Percentiles rank a stretch among this genome's conserved stretches.
phyloP scores from a whole-genome alignment of 2,888 invertebrate genomes.

The Meganola albula region DNA sequence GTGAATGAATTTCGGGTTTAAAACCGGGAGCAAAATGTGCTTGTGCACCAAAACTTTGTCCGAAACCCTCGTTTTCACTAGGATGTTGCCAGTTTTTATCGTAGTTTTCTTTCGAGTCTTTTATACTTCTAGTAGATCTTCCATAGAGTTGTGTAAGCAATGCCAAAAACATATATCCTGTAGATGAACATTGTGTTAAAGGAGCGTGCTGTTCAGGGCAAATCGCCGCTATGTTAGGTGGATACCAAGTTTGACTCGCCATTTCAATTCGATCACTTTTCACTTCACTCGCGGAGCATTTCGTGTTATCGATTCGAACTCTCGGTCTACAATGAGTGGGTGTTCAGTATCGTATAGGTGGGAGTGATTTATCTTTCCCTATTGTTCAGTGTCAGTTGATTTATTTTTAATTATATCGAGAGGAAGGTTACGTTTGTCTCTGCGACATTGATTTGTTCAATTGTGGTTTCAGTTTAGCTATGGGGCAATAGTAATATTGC shows the following conservation, averaged over 20 bases:
- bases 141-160: conserved; percentile 78
- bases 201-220: conserved; percentile 74
- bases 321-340: conserved; percentile 18
- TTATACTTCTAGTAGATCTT: conserved; percentile 43
- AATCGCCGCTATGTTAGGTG: conserved; percentile 73
- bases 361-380: conserved; percentile 21
- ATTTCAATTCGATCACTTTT: conserved; percentile 28
- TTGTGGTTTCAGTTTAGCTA: too few relatives aligned
- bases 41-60: conserved; percentile 6
- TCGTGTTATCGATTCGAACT: conserved; percentile 20
- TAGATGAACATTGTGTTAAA: conserved; percentile 76
- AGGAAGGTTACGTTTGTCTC: conserved; percentile 13
- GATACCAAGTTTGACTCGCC: conserved; percentile 64
- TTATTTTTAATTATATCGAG: conserved; percentile 15
- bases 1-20: conserved; percentile 13
- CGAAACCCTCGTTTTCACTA: conserved; percentile 8
- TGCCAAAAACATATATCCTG: conserved; percentile 78
- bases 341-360: conserved; percentile 14
- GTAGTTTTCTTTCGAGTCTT: conserved; percentile 20
- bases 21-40: conserved; percentile 19
- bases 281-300: conserved; percentile 18
- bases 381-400: conserved; percentile 15
- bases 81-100: conserved; percentile 5
- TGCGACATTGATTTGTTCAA: conserved; percentile 2
- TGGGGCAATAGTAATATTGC: too few relatives aligned